Conservation (phyloP, 2,888 invertebrate species). For the Drosophila incognita region DNA sequence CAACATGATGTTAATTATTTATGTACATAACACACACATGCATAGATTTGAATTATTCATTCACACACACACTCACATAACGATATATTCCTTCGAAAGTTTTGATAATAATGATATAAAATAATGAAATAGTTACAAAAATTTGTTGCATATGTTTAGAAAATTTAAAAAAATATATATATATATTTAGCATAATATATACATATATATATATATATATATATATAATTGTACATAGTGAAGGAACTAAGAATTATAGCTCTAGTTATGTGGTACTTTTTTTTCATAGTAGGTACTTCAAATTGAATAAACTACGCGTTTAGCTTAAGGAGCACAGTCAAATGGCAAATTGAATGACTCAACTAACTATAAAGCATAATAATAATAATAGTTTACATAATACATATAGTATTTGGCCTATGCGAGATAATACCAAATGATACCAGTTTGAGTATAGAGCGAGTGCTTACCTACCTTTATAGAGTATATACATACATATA, state of each 20-base stretch:
- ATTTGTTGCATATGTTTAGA: constrained; percentile 63
- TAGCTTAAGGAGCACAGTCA: constrained; percentile 46
- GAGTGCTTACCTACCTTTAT: constrained; percentile 11
- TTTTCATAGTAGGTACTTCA: constrained; percentile 29
- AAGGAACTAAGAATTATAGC: constrained; percentile 23
- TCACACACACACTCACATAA: constrained; percentile 9
- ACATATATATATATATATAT: background rate
- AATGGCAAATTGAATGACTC: constrained; percentile 51
- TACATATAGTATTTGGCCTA: constrained; percentile 16
- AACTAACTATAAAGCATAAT: constrained; percentile 42
- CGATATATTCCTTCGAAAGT: constrained; percentile 18
- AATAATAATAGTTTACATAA: constrained; percentile 18
- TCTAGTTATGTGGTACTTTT: constrained; percentile 30
- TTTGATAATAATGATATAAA: constrained; percentile 29
- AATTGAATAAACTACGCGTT: constrained; percentile 18
- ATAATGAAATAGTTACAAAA: constrained; percentile 22
- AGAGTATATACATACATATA: constrained; percentile 11
- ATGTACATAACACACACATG: constrained; percentile 17
- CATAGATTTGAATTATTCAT: constrained; percentile 20
- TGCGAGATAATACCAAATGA: constrained; percentile 11
- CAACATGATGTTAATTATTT: constrained; percentile 35
- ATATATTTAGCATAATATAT: constrained; percentile 2
- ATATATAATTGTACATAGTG: constrained; percentile 26
- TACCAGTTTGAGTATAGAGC: constrained; percentile 4
- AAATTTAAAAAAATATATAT: background rate